Conservation (phyloP, 2,113 vertebrate species). For the Barbus barbus region DNA sequence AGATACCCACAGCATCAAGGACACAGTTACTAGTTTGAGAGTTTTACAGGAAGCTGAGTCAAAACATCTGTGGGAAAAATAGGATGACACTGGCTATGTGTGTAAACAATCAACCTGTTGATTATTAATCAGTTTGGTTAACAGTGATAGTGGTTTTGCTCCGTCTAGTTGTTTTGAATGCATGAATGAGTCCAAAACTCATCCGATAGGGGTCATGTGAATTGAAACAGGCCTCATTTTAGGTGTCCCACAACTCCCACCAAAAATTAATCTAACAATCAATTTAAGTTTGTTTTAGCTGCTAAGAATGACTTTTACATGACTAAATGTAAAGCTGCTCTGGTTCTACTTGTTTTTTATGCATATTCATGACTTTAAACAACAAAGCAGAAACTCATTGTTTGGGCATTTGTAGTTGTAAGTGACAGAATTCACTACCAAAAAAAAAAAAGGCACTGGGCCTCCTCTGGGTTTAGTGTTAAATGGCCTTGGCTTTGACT, state of each 20-base stretch:
- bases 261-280: not conserved
- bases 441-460: not conserved
- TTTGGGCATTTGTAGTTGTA: not conserved
- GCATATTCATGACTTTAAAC: not conserved
- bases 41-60: too few relatives aligned
- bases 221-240: too few relatives aligned
- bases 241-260: not conserved
- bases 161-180: too few relatives aligned
- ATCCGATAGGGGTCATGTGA: too few relatives aligned
- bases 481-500: constrained; percentile 24
- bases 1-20: too few relatives aligned
- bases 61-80: too few relatives aligned
- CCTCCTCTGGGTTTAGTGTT: constrained; percentile 22
- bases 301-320: not conserved
- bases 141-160: too few relatives aligned
- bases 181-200: too few relatives aligned
- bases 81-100: too few relatives aligned
- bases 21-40: too few relatives aligned
- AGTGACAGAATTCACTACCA: constrained; percentile 22
- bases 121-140: too few relatives aligned
- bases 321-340: not conserved
- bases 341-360: not conserved
- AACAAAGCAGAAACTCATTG: not conserved
- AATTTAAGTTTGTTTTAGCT: not conserved
- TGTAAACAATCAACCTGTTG: too few relatives aligned